Evolutionary conservation across 2,888 invertebrate genomes (phyloP).

Genomic region (Ganaspis brasiliensis): DNA sequence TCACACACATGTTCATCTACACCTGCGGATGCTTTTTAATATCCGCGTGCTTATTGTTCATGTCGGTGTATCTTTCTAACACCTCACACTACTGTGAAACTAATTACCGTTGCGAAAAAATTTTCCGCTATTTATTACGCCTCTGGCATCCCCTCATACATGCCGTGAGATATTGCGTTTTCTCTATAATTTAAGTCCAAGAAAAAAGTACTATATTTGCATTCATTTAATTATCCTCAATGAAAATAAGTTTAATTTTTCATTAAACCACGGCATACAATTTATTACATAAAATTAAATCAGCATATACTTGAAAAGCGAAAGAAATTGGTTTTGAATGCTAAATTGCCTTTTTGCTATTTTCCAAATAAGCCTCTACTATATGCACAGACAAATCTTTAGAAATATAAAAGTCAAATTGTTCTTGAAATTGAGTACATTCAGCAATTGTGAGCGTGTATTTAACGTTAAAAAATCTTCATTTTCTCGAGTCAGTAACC

Average conservation of each 20-base stretch:
- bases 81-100: conserved; percentile 60
- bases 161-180: conserved; percentile 23
- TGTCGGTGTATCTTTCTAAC: conserved; percentile 37
- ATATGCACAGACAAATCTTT: not conserved
- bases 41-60: conserved; percentile 46
- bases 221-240: not conserved
- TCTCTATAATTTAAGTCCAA: not conserved
- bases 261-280: not conserved
- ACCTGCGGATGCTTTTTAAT: conserved; percentile 48
- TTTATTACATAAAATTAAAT: not conserved
- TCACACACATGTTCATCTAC: conserved; percentile 42
- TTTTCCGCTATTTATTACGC: conserved; percentile 63
- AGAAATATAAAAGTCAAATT: not conserved
- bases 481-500: conserved; percentile 1
- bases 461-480: not conserved
- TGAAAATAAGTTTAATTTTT: conserved; percentile 4
- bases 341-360: not conserved
- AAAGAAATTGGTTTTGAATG: not conserved
- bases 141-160: conserved; percentile 17
- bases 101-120: conserved; percentile 68
- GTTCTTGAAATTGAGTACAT: conserved; percentile 25
- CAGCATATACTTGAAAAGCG: not conserved
- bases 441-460: not conserved
- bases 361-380: not conserved
- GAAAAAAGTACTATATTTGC: not conserved